Percentiles rank a stretch among this genome's conserved stretches.
phyloP scores from a whole-genome alignment of 2,113 vertebrate species.

The Drymodes brunneopygia region DNA sequence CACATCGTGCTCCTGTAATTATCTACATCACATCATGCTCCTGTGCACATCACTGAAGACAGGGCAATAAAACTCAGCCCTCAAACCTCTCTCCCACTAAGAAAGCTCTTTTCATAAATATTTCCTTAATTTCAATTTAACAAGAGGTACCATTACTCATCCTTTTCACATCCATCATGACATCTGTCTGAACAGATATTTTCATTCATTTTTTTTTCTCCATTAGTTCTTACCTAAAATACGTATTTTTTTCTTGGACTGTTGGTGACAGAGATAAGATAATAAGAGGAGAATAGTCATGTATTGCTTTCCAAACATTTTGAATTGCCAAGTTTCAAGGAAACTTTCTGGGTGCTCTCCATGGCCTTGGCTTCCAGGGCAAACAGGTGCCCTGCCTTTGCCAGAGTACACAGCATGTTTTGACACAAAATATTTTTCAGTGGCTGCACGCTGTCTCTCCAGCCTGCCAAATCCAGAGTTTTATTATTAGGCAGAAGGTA shows the following conservation, averaged over 20 bases:
- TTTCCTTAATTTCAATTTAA: not conserved
- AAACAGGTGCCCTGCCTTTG: not conserved
- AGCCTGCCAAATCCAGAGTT: not conserved
- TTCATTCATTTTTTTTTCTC: not conserved
- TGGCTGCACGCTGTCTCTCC: not conserved
- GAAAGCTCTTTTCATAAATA: not conserved
- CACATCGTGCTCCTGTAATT: accelerated
- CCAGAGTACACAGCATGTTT: accelerated
- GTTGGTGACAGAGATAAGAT: not conserved
- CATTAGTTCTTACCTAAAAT: not conserved
- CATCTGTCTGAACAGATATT: not conserved
- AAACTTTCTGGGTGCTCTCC: not conserved
- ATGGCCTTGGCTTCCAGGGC: not conserved
- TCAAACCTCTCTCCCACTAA: not conserved
- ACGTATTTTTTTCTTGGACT: not conserved
- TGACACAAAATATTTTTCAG: not conserved
- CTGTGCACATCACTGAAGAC: not conserved
- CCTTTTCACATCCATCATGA: not conserved
- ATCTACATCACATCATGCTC: not conserved
- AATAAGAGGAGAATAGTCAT: not conserved
- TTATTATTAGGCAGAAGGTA: not conserved
- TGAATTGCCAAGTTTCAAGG: not conserved
- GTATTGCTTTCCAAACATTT: not conserved
- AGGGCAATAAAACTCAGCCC: not conserved
- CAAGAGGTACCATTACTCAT: not conserved